Conservation (phyloP, 2,113 vertebrate species). For the Siniperca knerii region DNA sequence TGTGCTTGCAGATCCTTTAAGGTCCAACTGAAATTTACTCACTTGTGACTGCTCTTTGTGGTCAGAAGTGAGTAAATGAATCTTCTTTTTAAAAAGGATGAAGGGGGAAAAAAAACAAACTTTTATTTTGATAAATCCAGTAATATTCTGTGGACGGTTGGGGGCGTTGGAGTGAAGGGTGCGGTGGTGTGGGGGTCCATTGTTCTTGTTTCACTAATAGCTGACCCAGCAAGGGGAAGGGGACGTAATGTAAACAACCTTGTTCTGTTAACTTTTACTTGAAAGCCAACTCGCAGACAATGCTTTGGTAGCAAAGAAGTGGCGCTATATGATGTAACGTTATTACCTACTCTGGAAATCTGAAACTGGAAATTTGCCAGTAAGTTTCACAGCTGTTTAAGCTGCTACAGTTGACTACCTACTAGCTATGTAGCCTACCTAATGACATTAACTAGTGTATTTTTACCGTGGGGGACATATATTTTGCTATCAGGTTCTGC, state of each 20-base stretch:
- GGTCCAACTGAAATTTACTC: slow-evolving; percentile 3
- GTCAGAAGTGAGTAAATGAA: background rate
- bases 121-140: background rate
- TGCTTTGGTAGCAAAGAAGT: background rate
- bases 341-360: too few relatives aligned
- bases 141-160: background rate
- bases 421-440: background rate
- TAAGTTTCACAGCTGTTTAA: background rate
- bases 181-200: background rate
- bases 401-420: background rate
- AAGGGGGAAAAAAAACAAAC: too few relatives aligned
- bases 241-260: background rate
- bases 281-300: background rate
- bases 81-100: background rate
- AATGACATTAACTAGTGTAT: background rate
- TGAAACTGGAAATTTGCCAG: background rate
- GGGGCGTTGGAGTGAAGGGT: background rate
- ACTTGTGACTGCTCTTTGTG: background rate
- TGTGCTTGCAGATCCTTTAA: slow-evolving; percentile 44
- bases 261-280: too few relatives aligned
- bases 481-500: background rate
- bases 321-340: background rate
- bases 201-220: slow-evolving; percentile 21
- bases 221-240: background rate
- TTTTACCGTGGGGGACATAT: background rate